A percentile compares a stretch with the other conserved stretches of the same genome.
These are phyloP conservation scores for Spea multiplicata DNA, from an alignment of 2,113 vertebrate species.

Conservation along the genomic window DNA sequence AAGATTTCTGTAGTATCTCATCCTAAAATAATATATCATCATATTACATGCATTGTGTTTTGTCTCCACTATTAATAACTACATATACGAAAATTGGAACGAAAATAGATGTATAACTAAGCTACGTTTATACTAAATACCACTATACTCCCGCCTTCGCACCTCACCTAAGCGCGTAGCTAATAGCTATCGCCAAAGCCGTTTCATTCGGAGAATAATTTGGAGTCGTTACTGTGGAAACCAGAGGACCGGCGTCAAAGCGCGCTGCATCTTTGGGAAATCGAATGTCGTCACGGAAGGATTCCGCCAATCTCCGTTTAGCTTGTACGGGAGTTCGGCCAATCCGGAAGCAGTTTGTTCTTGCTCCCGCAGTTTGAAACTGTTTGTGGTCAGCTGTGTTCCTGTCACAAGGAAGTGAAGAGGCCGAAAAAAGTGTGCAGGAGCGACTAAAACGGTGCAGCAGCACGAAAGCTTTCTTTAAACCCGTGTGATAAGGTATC, in stretches of 20 bases:
- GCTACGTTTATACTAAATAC: no score
- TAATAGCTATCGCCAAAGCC: background rate
- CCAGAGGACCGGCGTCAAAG: background rate
- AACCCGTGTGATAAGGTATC: no score
- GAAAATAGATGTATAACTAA: no score
- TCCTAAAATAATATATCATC: background rate
- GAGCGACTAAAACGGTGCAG: no score
- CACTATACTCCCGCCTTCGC: background rate
- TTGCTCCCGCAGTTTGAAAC: conserved; percentile 60
- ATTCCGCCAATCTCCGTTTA: conserved; percentile 39
- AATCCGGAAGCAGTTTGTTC: conserved; percentile 51
- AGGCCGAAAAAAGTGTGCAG: no score
- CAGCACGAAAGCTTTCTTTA: no score
- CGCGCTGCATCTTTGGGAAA: background rate
- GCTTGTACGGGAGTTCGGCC: conserved; percentile 51
- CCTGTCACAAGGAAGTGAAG: no score
- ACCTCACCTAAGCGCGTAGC: background rate
- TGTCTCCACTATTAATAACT: no score
- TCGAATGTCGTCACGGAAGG: background rate
- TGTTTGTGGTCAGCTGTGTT: background rate
- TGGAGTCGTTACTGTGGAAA: background rate
- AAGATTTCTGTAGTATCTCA: background rate
- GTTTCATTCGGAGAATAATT: background rate
- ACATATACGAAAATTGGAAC: background rate
- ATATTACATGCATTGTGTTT: no score